Evolutionary conservation across 2,113 vertebrate species (phyloP), one percentile per base, ranked within the genome.

Genomic region (Charina bottae): DNA sequence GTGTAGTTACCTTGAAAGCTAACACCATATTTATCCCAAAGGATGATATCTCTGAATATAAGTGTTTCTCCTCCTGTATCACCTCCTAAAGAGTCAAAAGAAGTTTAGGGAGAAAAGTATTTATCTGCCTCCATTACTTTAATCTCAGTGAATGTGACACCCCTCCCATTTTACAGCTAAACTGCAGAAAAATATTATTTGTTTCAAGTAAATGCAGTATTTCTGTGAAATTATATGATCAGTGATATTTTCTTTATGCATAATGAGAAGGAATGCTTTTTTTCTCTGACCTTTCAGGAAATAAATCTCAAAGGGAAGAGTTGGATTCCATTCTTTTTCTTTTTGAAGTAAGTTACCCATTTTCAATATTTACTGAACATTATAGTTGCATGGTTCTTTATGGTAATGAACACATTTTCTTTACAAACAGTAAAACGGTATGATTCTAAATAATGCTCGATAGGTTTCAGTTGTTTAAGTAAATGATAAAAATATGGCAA

Each of bases 321-420:
- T 98, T 99, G 98, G 99, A 99, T 98, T 99, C 99, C 91, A 98
- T 99, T 96, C 99, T 99, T 96, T 99, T 99, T 98, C 98, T 99
- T 98, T 99, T 99, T 98, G 99, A 99, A 98, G 99, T 99, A 99
- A 98, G 99, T 97, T 95, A 55, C 58, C 26, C 55, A 4, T 13
- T 93, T 89, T 72, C 3, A 93, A 84, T 85, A 49, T 93, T 90
- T 83, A 93, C 89, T 95, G 54, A 19, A 0, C 46, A 0, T 23
- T 24, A 0, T 3, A 4, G 3, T 83, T 54, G 42, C 42, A 23
- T 78, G 7, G 17, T 78, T 0, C 4, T 83, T 83, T 42, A 54
- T 59, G n/a, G 8, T 26, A 10, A 53, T 62, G 15, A 62, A 62
- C 26, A 85, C 6, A n/a, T 42, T 72, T 64, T 68, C 9, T 60